Conservation (phyloP, 2,113 vertebrate genomes). For the Tupaia chinensis region DNA sequence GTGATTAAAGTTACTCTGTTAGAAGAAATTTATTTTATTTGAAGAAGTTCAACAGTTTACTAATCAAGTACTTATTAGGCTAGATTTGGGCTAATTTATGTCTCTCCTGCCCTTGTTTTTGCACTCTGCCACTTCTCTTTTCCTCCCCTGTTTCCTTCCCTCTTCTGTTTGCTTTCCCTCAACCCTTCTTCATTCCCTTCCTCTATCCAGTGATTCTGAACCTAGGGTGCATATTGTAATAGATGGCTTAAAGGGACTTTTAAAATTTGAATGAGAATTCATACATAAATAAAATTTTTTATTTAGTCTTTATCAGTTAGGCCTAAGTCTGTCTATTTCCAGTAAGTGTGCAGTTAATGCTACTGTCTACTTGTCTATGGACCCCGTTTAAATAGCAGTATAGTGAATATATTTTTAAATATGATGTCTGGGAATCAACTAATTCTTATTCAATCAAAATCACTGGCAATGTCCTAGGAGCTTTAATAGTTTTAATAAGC, state of each 20-base stretch:
- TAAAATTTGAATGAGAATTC: neutral
- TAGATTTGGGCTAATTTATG: neutral
- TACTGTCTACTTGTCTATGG: neutral
- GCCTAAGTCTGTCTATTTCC: neutral
- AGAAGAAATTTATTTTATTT: neutral
- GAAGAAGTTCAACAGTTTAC: neutral
- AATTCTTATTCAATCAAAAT: neutral
- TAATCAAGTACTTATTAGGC: constrained; percentile 5
- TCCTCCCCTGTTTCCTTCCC: accelerated
- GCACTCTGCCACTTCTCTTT: accelerated
- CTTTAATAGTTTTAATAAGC: neutral
- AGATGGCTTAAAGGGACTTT: neutral
- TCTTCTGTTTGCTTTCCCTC: neutral
- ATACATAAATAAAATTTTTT: neutral
- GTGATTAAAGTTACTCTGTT: neutral
- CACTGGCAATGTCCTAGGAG: neutral
- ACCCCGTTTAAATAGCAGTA: neutral
- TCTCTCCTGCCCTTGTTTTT: neutral
- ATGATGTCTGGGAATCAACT: neutral
- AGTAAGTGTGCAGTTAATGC: neutral
- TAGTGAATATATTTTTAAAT: neutral
- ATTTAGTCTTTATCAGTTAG: neutral
- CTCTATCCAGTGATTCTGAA: neutral
- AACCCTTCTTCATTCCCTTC: neutral
- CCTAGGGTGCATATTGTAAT: neutral